Evolutionary conservation across 2,888 invertebrate genomes (phyloP).

Genomic region (Ferdinandea cuprea): DNA sequence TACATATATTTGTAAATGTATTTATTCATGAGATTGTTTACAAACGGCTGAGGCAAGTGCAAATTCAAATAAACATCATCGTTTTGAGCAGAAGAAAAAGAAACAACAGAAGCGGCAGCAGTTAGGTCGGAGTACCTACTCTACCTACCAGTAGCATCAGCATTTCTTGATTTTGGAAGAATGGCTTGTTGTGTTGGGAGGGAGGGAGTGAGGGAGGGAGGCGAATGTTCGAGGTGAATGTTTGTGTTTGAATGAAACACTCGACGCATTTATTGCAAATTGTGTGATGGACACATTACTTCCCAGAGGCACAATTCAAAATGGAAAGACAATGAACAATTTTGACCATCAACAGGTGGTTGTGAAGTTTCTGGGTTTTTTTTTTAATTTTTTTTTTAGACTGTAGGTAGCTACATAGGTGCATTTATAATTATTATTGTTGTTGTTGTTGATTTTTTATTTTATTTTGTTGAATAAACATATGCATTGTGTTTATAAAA

Average conservation of each 20-base stretch:
- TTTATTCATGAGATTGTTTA: conserved; percentile 60
- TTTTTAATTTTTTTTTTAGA: not conserved
- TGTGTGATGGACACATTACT: conserved; percentile 28
- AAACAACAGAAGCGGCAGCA: not conserved
- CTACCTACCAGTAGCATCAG: conserved; percentile 11
- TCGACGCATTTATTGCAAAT: conserved; percentile 40
- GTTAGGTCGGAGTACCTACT: no score
- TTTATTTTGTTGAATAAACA: no score
- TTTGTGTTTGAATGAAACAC: conserved; percentile 37
- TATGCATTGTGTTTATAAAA: no score
- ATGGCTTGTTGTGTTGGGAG: conserved; percentile 2
- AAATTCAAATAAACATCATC: conserved; percentile 63
- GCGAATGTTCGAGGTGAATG: conserved; percentile 54
- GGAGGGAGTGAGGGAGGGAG: not conserved
- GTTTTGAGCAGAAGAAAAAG: not conserved
- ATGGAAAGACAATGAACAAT: conserved; percentile 21
- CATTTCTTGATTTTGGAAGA: conserved; percentile 24
- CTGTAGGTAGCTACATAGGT: no score
- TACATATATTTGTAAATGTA: conserved; percentile 17
- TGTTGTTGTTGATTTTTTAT: no score
- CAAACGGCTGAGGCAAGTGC: conserved; percentile 64
- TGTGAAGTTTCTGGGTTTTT: not conserved
- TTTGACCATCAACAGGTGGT: conserved; percentile 36
- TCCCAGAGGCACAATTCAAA: conserved; percentile 25
- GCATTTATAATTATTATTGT: no score